Percentiles rank a stretch among this genome's conserved stretches.
Conservation (phyloP, 2,113 vertebrate species). For the Lagenorhynchus albirostris region DNA sequence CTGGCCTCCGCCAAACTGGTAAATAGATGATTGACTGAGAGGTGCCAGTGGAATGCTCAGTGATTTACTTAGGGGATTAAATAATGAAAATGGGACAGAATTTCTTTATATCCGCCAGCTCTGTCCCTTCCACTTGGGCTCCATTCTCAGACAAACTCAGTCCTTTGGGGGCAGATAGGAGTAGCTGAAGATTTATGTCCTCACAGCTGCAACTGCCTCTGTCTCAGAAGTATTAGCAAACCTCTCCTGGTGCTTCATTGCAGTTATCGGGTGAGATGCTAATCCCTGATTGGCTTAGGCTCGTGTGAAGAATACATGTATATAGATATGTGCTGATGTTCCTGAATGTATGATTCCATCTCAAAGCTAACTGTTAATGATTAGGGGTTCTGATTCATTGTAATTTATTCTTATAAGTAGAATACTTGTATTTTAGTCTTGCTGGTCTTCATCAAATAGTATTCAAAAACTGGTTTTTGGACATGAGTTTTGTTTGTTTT, state of each 20-base stretch:
- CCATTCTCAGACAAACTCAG: background rate
- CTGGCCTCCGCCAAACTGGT: background rate
- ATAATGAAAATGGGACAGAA: background rate
- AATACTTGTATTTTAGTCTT: background rate
- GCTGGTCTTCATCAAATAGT: background rate
- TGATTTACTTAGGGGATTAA: background rate
- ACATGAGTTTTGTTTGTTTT: background rate
- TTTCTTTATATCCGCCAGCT: background rate
- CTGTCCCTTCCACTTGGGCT: background rate
- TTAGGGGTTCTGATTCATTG: background rate
- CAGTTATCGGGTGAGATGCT: background rate
- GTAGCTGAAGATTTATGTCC: background rate
- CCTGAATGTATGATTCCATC: background rate
- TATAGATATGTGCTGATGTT: background rate
- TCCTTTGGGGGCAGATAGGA: background rate
- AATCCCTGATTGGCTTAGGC: background rate
- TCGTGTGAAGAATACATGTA: accelerated
- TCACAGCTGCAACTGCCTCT: background rate
- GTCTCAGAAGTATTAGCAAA: background rate
- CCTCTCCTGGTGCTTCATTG: background rate
- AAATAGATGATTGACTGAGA: background rate
- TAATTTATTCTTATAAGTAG: background rate
- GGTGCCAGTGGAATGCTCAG: background rate
- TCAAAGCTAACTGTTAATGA: background rate
- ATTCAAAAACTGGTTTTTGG: background rate